phyloP scores from a whole-genome alignment of 2,113 vertebrate species.

The Vidua chalybeata region DNA sequence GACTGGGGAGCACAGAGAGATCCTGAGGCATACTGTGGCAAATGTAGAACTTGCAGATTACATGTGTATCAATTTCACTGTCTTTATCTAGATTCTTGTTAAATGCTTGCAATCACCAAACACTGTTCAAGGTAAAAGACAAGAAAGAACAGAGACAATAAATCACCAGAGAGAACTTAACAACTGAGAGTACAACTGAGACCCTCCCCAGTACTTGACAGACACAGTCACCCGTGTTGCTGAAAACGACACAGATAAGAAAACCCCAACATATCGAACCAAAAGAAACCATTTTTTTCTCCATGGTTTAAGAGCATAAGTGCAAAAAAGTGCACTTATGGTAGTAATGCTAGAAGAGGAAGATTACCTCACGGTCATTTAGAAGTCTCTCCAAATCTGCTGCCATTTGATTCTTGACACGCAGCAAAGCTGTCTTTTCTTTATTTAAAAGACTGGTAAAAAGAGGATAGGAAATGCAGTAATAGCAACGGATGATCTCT shows the following conservation, averaged over 20 bases:
- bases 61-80: background rate
- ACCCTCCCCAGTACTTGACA: background rate
- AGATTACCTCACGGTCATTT: slow-evolving; percentile 91
- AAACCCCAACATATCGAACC: background rate
- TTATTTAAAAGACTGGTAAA: slow-evolving; percentile 86
- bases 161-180: background rate
- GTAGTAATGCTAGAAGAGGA: slow-evolving; percentile 28
- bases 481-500: slow-evolving; percentile 62
- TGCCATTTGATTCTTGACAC: slow-evolving; percentile 95
- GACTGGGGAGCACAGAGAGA: background rate
- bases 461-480: slow-evolving; percentile 60
- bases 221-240: background rate
- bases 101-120: background rate
- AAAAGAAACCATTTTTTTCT: background rate
- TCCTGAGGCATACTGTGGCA: background rate
- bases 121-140: background rate
- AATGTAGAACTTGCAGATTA: background rate
- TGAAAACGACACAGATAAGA: background rate
- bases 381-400: slow-evolving; percentile 94
- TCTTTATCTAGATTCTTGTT: background rate
- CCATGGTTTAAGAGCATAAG: background rate
- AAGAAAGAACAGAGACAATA: background rate
- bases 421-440: slow-evolving; percentile 86
- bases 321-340: background rate
- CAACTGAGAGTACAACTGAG: background rate